phyloP scores from a whole-genome alignment of 2,797 vertebrate genomes.

The Lutjanus argentimaculatus region DNA sequence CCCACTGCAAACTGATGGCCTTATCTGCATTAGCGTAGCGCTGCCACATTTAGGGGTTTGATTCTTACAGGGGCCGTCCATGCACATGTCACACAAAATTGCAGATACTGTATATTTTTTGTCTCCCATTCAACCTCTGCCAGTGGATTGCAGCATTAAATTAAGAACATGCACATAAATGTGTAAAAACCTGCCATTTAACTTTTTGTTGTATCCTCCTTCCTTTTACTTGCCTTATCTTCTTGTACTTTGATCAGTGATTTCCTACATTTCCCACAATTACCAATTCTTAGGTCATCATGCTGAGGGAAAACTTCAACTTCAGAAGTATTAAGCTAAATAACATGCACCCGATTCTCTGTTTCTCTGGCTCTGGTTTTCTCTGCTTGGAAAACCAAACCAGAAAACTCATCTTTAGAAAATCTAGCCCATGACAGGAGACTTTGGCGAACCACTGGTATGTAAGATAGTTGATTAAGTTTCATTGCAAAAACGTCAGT shows the following conservation, averaged over 20 bases:
- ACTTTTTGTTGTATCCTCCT: neutral
- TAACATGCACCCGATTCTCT: no score
- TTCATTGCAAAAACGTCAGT: no score
- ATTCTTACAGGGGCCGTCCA: neutral
- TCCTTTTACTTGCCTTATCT: conserved; percentile 39
- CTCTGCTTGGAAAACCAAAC: no score
- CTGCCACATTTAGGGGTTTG: conserved; percentile 18
- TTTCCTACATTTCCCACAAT: conserved; percentile 23
- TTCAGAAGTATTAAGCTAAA: no score
- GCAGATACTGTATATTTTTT: neutral
- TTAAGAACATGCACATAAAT: neutral
- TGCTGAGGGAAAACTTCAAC: neutral
- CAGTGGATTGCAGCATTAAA: neutral
- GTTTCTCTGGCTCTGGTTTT: no score
- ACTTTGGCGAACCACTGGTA: no score
- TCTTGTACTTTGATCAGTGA: neutral
- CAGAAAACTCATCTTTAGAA: no score
- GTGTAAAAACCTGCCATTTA: neutral
- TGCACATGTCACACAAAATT: neutral
- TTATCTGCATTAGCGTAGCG: conserved; percentile 36
- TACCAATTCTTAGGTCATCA: neutral
- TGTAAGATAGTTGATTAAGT: no score
- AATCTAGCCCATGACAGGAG: no score
- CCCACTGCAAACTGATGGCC: conserved; percentile 16
- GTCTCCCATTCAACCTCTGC: neutral